phyloP scores from a whole-genome alignment of 2,888 invertebrate species.

The Cheilosia grossa region DNA sequence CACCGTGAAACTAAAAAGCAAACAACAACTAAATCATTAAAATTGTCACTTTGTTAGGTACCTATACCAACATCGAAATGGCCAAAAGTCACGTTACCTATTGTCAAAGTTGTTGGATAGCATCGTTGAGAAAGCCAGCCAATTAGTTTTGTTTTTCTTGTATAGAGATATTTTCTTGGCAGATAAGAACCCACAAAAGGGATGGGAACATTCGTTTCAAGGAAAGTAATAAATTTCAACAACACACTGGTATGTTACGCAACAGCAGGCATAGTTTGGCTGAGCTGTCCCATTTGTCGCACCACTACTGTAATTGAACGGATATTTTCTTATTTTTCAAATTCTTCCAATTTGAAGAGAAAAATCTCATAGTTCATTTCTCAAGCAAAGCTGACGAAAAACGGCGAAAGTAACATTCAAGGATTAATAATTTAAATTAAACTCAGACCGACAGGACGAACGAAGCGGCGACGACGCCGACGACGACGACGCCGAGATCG shows the following conservation, averaged over 20 bases:
- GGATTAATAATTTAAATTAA: slow-evolving; percentile 64
- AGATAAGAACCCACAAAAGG: slow-evolving; percentile 15
- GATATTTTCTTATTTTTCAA: not conserved
- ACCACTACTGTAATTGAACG: slow-evolving; percentile 11
- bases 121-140: slow-evolving; percentile 34
- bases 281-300: not conserved
- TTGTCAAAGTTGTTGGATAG: slow-evolving; percentile 50
- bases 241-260: not conserved
- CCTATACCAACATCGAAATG: slow-evolving; percentile 15
- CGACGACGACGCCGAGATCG: slow-evolving; percentile 17
- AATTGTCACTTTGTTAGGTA: not conserved
- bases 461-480: not conserved
- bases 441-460: slow-evolving; percentile 13
- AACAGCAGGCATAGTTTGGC: not conserved
- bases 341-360: slow-evolving; percentile 1
- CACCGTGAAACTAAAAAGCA: slow-evolving; percentile 33
- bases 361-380: slow-evolving; percentile 18
- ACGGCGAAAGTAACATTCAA: slow-evolving; percentile 47
- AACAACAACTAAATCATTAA: slow-evolving; percentile 9
- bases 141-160: slow-evolving; percentile 34
- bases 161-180: slow-evolving; percentile 3
- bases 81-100: slow-evolving; percentile 73
- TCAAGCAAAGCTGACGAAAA: slow-evolving; percentile 9
- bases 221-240: slow-evolving; percentile 1
- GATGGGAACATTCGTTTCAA: slow-evolving; percentile 3